A percentile compares a stretch with the other conserved stretches of the same genome.
phyloP scores from a whole-genome alignment of 2,888 invertebrate genomes.

The Dromius quadrimaculatus region DNA sequence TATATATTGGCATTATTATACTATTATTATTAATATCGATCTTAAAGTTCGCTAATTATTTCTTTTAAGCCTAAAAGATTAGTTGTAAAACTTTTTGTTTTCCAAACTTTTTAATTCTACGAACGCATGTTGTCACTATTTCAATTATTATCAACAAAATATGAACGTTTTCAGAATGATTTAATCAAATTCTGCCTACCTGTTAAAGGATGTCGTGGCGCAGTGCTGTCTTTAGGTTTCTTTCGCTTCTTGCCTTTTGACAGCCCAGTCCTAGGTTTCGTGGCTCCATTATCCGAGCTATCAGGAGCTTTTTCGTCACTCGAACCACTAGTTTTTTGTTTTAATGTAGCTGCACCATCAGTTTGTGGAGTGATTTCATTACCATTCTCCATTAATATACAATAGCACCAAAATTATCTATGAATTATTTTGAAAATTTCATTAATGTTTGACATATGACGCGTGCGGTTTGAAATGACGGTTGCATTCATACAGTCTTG shows the following conservation, averaged over 20 bases:
- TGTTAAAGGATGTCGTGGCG: constrained; percentile 79
- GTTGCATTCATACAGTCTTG: constrained; percentile 33
- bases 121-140: too few species aligned
- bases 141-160: too few species aligned
- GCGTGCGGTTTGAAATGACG: constrained; percentile 47
- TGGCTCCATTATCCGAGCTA: constrained; percentile 60
- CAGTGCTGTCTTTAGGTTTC: constrained; percentile 78
- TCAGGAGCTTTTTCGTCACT: constrained; percentile 64
- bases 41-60: too few species aligned
- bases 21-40: too few species aligned
- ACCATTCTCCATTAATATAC: constrained; percentile 38
- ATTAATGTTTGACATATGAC: constrained; percentile 49
- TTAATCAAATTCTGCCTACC: too few species aligned
- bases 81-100: too few species aligned
- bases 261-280: constrained; percentile 32
- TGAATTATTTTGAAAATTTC: constrained; percentile 41
- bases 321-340: constrained; percentile 55
- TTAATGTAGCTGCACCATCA: constrained; percentile 18
- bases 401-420: constrained; percentile 25
- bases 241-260: constrained; percentile 76
- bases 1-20: too few species aligned
- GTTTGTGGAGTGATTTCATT: constrained; percentile 35
- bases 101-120: too few species aligned
- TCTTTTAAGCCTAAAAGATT: too few species aligned
- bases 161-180: too few species aligned